Evolutionary conservation across 2,797 vertebrate genomes (phyloP), one percentile per base, ranked within the genome.

Genomic region (Lagodon rhomboides): DNA sequence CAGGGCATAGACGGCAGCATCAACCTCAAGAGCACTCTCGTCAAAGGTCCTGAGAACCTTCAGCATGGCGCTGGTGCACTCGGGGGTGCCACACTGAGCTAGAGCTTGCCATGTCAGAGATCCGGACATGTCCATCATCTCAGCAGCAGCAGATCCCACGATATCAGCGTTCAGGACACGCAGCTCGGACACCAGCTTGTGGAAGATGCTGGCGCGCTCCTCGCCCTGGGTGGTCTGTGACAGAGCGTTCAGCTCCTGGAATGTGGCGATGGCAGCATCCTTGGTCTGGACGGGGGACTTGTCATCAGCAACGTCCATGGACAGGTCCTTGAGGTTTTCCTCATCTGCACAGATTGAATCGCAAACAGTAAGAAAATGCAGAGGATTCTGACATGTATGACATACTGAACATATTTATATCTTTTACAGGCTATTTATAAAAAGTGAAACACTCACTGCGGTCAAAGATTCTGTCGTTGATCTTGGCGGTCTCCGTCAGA

Each of bases 31-130:
- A 0, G 96, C 92, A 9, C 70, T 77, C 1, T 87, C 43, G 0
- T 91, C 67, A 49, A 95, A 94, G 44, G 73, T 95, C 79, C 94
- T 95, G 67, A 98, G 91, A 75, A 96, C 87, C 70, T 92, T 95
- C 80, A 99, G 93, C 64, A 98, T 92, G 76, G 94, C 94, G 5
- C 95, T 94, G 59, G 93, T 97, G 88, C 98, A 99, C 72, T 97
- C 97, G 13, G 96, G 94, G 70, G 96, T 97, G n/a, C 98, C 98
- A 0, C 98, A 99, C 93, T 99, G 98, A 69, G 81, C 79, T 82
- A 99, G 89, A 64, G 97, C 97, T 91, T 99, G 97, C 27, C 95
- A 64, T 0, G 96, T 95, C 89, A 99, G 83, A 23, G 94, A 72
- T 8, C 82, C 2, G 50, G 93, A 93, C 7, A 91, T 56, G 51